Evolutionary conservation across 2,888 invertebrate species (phyloP), one percentile per base, ranked within the genome.

Genomic region (Epirrita christyi): DNA sequence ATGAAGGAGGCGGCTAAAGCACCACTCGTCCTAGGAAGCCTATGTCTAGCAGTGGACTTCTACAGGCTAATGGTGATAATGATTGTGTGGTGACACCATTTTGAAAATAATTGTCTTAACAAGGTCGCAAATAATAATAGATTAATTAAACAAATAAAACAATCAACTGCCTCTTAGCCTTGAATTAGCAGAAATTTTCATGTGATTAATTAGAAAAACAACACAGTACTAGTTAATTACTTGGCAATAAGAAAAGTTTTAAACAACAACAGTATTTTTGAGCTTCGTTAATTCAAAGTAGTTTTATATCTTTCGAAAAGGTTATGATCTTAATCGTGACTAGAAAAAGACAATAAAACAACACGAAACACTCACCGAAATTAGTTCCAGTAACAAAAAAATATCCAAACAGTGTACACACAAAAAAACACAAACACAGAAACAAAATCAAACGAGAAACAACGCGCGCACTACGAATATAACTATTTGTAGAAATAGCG

Each of bases 281-380:
- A n/a, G n/a, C n/a, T n/a, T n/a, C n/a, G n/a, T n/a, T n/a, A n/a
- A n/a, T n/a, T n/a, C n/a, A n/a, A n/a, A n/a, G n/a, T 37, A 28
- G 6, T 28, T 6, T 29, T 5, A 29, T 6, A 37, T 55, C 36
- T 41, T 61, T 53, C 51, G 40, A 57, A 57, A 61, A 55, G 28
- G 46, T 40, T 51, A 52, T 38, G 11, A 50, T 57, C 41, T 55
- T 55, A 60, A 44, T 48, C 52, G 42, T 51, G 55, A 57, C 50
- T 21, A 47, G 42, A 48, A 57, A 49, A 62, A 58, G 68, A 66
- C 63, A 67, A 68, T 61, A 66, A 57, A 60, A 49, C 67, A 60
- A 49, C 67, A 68, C 67, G 68, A 52, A 61, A 53, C 66, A 84
- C 86, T 86, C 67, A 87, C 87, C 86, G 71, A 80, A 81, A 80